Percentiles rank a stretch among this genome's conserved stretches.
Conservation (phyloP, 2,113 vertebrate genomes). For the Emydura subglobosa region DNA sequence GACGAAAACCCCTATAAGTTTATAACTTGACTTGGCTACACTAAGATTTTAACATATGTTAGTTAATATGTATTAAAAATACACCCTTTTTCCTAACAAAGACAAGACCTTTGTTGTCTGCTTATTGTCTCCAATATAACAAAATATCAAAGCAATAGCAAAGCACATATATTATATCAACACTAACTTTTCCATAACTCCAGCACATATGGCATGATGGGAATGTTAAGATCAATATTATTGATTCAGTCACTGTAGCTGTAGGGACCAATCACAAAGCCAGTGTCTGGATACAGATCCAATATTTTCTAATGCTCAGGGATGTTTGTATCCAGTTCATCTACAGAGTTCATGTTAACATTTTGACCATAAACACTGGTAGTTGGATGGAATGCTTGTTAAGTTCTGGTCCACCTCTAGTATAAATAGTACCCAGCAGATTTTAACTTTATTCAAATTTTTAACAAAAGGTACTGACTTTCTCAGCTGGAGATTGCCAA, state of each 20-base stretch:
- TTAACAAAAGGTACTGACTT: fast-evolving
- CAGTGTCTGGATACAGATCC: background rate
- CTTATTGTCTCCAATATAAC: background rate
- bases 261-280: background rate
- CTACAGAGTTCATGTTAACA: background rate
- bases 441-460: background rate
- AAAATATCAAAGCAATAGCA: background rate
- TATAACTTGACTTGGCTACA: background rate
- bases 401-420: background rate
- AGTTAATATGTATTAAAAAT: background rate
- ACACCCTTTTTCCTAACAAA: background rate
- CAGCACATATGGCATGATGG: background rate
- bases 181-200: background rate
- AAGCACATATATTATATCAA: background rate
- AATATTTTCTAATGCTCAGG: background rate
- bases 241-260: background rate
- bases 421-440: background rate
- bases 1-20: background rate
- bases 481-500: background rate
- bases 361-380: background rate
- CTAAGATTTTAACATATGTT: background rate
- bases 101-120: background rate
- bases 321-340: background rate
- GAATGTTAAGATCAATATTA: background rate
- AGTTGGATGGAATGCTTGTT: background rate